Evolutionary conservation across 2,797 vertebrate species (phyloP), one percentile per base, ranked within the genome.

Genomic region (Rhinella marina): DNA sequence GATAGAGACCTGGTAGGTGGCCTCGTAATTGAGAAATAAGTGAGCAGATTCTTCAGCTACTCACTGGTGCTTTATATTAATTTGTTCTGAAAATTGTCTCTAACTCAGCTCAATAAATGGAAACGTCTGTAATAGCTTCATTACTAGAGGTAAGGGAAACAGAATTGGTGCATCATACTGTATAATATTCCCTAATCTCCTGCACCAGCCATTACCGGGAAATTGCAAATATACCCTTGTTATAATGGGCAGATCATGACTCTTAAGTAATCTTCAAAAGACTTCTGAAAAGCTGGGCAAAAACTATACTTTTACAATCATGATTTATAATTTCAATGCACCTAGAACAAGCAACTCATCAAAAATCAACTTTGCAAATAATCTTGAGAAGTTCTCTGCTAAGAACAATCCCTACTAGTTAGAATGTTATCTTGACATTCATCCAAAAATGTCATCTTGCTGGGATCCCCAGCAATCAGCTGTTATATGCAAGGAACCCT

Each of bases 81-180:
- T 85, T 78, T 8, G 3, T 50, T 70, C 0, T 0, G 88, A 79
- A 86, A 80, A 89, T 73, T 13, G 41, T 90, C 50, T 54, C 83
- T 81, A 25, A 89, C 88, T 89, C 84, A 77, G 84, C 84, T 82
- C 85, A 89, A 86, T 89, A 89, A 89, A 89, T 89, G 88, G 86
- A 85, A 81, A 82, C 57, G 66, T 77, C 84, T 21, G 79, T 89
- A 86, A 86, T 89, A 82, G 84, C 88, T 89, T 89, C 84, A 88
- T 88, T 88, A 88, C 78, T 66, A 76, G 77, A 85, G 84, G 84
- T 70, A 78, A 89, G 61, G 70, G 82, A 86, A 32, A 29, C 50
- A 59, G 29, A 86, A 88, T 57, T 66, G 78, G 66, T 56, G 56
- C 77, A 81, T 81, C 82, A 57, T 82, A 82, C 79, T 48, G 77